These are phyloP conservation scores for Vicugna pacos DNA, from an alignment of 2,113 vertebrate species.

Conservation along the genomic window DNA sequence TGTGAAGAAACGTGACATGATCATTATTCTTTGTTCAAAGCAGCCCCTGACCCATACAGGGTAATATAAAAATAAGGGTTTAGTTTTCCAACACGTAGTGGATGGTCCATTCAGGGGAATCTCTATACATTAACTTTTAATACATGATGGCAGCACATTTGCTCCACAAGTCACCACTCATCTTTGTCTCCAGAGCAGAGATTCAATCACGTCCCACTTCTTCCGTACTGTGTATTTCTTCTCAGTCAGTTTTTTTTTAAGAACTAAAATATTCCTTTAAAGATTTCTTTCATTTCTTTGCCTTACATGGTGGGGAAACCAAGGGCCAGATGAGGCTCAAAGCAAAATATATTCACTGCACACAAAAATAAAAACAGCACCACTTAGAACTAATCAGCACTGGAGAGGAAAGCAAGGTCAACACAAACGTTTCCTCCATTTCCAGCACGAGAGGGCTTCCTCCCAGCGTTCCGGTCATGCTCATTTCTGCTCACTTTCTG, in stretches of 20 bases:
- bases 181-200: not conserved
- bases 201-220: not conserved
- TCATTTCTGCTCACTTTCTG: slow-evolving; percentile 60
- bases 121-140: not conserved
- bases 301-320: not conserved
- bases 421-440: not conserved
- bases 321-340: not conserved
- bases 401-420: slow-evolving; percentile 20
- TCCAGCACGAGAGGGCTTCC: not conserved
- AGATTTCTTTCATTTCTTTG: not conserved
- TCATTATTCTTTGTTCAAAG: not conserved
- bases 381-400: not conserved
- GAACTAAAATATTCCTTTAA: not conserved
- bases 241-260: not conserved
- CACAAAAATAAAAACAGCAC: not conserved
- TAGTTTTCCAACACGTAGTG: not conserved
- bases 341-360: not conserved
- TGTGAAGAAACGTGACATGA: not conserved
- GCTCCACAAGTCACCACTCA: not conserved
- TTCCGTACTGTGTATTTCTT: not conserved
- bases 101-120: not conserved
- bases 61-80: not conserved
- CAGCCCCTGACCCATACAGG: not conserved
- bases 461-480: not conserved
- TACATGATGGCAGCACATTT: not conserved